Evolutionary conservation across 1,140 invertebrate genomes (phyloP).

Genomic region (Bombus breviceps): DNA sequence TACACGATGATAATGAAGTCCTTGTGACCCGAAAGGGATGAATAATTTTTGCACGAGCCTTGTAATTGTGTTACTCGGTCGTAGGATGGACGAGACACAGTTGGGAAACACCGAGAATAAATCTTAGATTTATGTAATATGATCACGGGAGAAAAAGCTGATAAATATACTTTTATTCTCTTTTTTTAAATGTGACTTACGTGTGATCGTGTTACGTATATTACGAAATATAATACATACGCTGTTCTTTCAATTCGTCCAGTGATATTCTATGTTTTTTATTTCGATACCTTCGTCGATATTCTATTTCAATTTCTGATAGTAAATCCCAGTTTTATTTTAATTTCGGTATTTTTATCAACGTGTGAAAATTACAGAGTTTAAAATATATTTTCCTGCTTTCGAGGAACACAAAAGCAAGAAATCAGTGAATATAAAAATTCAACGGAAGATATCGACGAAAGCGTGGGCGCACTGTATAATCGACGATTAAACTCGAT

Average conservation of each 20-base stretch:
- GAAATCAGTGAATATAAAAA: background rate
- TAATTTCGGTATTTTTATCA: background rate
- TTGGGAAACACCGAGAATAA: background rate
- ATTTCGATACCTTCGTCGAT: background rate
- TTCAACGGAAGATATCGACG: background rate
- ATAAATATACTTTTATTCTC: background rate
- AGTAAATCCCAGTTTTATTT: background rate
- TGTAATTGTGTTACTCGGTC: constrained; percentile 21
- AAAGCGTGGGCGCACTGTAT: background rate
- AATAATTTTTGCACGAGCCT: constrained; percentile 6
- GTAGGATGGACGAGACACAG: background rate
- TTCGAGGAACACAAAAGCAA: background rate
- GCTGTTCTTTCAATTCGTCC: no score
- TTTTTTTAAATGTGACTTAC: no score
- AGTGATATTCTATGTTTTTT: background rate
- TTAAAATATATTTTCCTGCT: background rate
- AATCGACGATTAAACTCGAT: background rate
- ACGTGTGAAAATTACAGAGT: background rate
- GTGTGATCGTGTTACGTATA: no score
- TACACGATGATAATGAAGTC: constrained; percentile 10
- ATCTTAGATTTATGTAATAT: background rate
- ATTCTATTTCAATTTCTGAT: background rate
- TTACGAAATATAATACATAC: no score
- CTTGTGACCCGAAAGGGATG: constrained; percentile 7
- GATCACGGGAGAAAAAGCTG: background rate